A percentile compares a stretch with the other conserved stretches of the same genome.
phyloP scores from a whole-genome alignment of 2,888 invertebrate genomes.

The Polyploca ridens region DNA sequence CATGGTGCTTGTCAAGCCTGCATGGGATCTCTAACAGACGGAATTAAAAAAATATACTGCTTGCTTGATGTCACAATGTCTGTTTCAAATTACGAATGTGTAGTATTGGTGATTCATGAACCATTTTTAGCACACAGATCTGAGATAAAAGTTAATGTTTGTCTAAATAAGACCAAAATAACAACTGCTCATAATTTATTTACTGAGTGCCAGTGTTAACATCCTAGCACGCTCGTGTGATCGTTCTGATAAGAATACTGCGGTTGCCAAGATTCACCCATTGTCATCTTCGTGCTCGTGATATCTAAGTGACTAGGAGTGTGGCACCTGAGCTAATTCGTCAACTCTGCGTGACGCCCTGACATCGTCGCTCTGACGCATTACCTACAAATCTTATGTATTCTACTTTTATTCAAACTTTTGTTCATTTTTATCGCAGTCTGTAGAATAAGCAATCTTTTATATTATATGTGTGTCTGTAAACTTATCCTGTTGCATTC shows the following conservation, averaged over 20 bases:
- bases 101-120: neutral
- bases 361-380: neutral
- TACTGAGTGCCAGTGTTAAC: neutral
- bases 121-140: neutral
- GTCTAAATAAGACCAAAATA: neutral
- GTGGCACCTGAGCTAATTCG: constrained; percentile 53
- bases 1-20: constrained; percentile 34
- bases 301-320: constrained; percentile 45
- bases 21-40: constrained; percentile 25
- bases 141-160: neutral
- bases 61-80: constrained; percentile 7
- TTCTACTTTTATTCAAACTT: neutral
- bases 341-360: constrained; percentile 31
- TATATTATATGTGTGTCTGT: neutral
- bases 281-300: constrained; percentile 54
- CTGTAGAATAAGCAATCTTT: neutral
- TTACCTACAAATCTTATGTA: neutral
- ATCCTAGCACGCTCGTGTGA: constrained; percentile 17
- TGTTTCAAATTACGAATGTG: neutral
- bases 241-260: constrained; percentile 40
- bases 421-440: neutral
- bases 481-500: neutral
- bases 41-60: constrained; percentile 23
- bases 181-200: neutral
- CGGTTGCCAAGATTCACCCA: constrained; percentile 58